Conservation (phyloP, 1,140 invertebrate species). For the Cherax quadricarinatus region DNA sequence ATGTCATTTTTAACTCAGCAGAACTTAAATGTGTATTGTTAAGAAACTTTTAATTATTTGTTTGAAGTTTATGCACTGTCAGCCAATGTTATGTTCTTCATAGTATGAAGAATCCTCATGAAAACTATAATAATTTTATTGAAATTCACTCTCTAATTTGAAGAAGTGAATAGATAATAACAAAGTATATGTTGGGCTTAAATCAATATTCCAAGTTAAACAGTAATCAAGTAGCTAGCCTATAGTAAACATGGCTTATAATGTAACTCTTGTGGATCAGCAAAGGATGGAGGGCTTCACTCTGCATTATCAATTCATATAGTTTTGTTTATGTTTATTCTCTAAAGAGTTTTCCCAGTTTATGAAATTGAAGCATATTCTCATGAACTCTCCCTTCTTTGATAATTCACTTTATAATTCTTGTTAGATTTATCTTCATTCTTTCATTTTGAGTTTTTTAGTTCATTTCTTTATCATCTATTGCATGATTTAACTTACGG, state of each 20-base stretch:
- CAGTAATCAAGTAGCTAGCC: conserved; percentile 61
- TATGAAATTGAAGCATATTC: neutral
- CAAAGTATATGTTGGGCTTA: conserved; percentile 54
- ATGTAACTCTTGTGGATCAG: conserved; percentile 23
- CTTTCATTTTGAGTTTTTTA: conserved; percentile 51
- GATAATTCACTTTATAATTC: conserved; percentile 46
- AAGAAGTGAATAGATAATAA: conserved; percentile 55
- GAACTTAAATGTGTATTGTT: conserved; percentile 6
- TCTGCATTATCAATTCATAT: neutral
- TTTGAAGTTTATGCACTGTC: conserved; percentile 14
- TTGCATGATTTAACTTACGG: conserved; percentile 49
- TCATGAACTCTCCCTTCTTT: conserved; percentile 21
- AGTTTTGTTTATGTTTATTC: neutral
- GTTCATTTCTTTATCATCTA: conserved; percentile 30
- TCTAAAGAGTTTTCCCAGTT: neutral
- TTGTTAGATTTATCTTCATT: conserved; percentile 53
- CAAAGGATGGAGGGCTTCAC: conserved; percentile 8
- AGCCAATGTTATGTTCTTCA: conserved; percentile 38
- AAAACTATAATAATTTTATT: conserved; percentile 16
- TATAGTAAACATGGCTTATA: conserved; percentile 61
- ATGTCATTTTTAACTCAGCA: conserved; percentile 1
- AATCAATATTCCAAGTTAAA: conserved; percentile 63
- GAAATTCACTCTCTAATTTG: conserved; percentile 29
- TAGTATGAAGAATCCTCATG: neutral
- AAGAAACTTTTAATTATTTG: neutral